Base-by-base conservation (phyloP, 2,113 vertebrate species). In the Pseudorhombus dupliciocellatus region DNA sequence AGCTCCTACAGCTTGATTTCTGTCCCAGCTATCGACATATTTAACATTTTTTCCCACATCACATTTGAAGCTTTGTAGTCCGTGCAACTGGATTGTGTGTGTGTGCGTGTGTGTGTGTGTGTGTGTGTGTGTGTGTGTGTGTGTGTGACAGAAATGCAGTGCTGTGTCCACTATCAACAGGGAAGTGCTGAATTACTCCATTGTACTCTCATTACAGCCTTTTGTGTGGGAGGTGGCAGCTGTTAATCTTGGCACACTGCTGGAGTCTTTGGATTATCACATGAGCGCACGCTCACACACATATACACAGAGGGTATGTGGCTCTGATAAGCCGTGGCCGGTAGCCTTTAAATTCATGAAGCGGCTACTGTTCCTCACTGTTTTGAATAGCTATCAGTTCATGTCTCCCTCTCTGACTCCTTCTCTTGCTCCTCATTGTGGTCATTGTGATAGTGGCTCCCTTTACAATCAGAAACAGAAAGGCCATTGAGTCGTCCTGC, bases 151-250 rank as follows among this genome's bases (percentile, higher is more conserved):
- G 48, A 76, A 77, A 81, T 81, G 64, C 56, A 86, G 80, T 66
- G 73, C 67, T 81, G 61, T 84, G 75, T 85, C 75, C 74, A 89
- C 75, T 79, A 84, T 86, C 75, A 75, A 83, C 79, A 80, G 82
- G 86, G 83, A 87, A 76, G 73, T 70, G 69, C 70, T 92, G 89
- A 92, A 91, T 91, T 89, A 88, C 61, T 74, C 77, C 83, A 89
- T 91, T 92, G 91, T 93, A 64, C 68, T 73, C 70, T 85, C 82
- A 90, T 89, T 89, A 90, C 64, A 89, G 81, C 70, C 87, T 82
- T 91, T 89, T 90, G 84, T 90, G 85, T 88, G 75, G 83, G 85
- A 68, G 72, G 84, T 74, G 87, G 87, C 90, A 92, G 91, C 87
- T 92, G 92, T 90, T 88, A 87, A 88, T 86, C 83, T 91, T 89